Evolutionary conservation across 1,140 invertebrate genomes (phyloP), one percentile per base, ranked within the genome.

Genomic region (Calephelis virginiensis): DNA sequence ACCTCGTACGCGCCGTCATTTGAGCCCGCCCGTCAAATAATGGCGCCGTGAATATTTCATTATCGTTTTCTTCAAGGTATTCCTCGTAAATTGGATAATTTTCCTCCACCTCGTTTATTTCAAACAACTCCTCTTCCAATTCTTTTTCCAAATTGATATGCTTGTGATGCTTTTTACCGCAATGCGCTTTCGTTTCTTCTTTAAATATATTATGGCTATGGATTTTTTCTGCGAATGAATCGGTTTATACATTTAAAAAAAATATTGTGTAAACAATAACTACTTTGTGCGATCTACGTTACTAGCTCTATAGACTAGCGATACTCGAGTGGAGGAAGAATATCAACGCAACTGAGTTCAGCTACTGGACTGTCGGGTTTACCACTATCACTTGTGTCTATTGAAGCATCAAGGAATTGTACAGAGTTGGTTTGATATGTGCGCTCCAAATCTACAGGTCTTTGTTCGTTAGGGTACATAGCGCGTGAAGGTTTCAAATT

Each of bases 311-410:
- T 73, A 64, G 9, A 69, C 77, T 90, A 90, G 83, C 88, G 88
- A 74, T 90, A 90, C 69, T 83, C 88, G 59, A 86, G 70, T 65
- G 88, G 88, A 17, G 88, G 88, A 56, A 88, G 80, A 38, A 90
- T 78, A 65, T 88, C 84, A 59, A 89, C 73, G 66, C 88, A 90
- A 12, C 79, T 72, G 37, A 85, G 63, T 61, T 86, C 84, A 9
- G 85, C 82, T 69, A 84, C 85, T n/a, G 86, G 83, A 67, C 84
- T 87, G 68, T 90, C 85, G 7, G 87, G 84, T 76, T 88, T 87
- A 70, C 82, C 84, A 65, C 84, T 90, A 80, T 90, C 85, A 69
- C 82, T 87, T 62, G 87, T 86, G 69, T 88, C 84, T 85, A 89
- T 83, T 14, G 83, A 85, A 76, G 76, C 83, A 69, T 89, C 86